Percentiles rank a stretch among this genome's conserved stretches.
Evolutionary conservation across 2,113 vertebrate species (phyloP).

Genomic region (Danio rerio): DNA sequence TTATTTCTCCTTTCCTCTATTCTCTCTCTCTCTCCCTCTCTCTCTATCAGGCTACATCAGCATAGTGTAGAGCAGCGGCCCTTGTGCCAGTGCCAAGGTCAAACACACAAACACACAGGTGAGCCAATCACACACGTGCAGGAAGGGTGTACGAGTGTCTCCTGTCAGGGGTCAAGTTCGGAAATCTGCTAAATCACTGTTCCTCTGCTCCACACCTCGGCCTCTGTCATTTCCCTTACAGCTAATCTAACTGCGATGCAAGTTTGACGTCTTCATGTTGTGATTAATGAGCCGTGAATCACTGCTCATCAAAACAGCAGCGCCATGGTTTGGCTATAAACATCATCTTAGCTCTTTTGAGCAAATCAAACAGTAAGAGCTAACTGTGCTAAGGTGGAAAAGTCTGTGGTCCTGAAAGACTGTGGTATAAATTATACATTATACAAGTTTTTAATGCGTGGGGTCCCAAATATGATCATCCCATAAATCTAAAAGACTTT

Average conservation of each 20-base stretch:
- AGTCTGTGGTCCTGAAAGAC: neutral
- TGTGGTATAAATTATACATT: no score
- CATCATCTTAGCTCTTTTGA: neutral
- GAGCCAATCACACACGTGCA: conserved; percentile 36
- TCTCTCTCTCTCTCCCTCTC: conserved; percentile 16
- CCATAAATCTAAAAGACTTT: no score
- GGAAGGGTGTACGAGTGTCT: conserved; percentile 51
- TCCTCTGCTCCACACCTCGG: conserved; percentile 27
- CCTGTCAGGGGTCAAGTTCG: conserved; percentile 47
- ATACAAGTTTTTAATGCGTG: no score
- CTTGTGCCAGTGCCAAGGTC: conserved; percentile 22
- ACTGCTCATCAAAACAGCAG: neutral
- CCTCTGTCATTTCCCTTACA: neutral
- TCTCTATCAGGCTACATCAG: conserved; percentile 26
- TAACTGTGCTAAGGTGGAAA: neutral
- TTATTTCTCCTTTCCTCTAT: conserved; percentile 27
- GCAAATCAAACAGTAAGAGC: neutral
- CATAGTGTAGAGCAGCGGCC: conserved; percentile 21
- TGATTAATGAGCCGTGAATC: neutral
- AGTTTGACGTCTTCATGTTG: neutral
- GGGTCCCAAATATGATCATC: no score
- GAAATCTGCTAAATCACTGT: conserved; percentile 43
- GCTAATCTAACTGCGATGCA: neutral
- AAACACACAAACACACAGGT: conserved; percentile 36
- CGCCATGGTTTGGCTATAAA: neutral